These are phyloP conservation scores for Oxytorus armatus DNA, from an alignment of 2,888 invertebrate species.

Conservation along the genomic window DNA sequence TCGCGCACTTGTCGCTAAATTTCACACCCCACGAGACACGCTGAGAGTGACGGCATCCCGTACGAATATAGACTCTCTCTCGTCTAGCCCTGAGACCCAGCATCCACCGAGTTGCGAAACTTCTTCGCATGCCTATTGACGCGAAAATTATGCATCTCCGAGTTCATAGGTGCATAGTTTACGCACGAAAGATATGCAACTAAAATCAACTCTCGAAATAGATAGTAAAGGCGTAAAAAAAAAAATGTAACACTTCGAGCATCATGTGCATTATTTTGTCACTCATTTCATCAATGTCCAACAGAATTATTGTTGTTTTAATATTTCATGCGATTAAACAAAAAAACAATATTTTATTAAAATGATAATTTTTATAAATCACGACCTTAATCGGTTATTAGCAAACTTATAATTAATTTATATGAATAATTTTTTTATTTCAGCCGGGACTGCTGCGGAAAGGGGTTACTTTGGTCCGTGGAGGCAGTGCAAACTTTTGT, in stretches of 20 bases:
- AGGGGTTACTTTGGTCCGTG: conserved; percentile 95
- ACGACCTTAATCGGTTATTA: neutral
- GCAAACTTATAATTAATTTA: neutral
- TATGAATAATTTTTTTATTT: conserved; percentile 75
- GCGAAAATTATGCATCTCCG: conserved; percentile 18
- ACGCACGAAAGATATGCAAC: conserved; percentile 1
- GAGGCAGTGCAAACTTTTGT: conserved; percentile 92
- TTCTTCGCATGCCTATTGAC: conserved; percentile 9
- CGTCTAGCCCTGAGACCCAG: conserved; percentile 44
- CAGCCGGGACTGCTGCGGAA: conserved; percentile 89
- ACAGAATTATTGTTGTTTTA: too few species aligned
- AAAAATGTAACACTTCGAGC: neutral
- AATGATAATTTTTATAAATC: too few species aligned
- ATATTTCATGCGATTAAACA: too few species aligned
- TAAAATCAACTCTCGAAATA: too few species aligned
- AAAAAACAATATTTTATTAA: too few species aligned
- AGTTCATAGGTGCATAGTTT: too few species aligned
- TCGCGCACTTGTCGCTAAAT: conserved; percentile 42
- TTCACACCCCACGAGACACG: conserved; percentile 37
- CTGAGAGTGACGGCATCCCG: conserved; percentile 46
- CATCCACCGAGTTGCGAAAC: conserved; percentile 42
- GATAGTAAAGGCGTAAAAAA: too few species aligned
- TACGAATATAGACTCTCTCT: conserved; percentile 53
- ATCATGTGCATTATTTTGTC: neutral
- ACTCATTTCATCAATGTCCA: neutral